Evolutionary conservation across 2,888 invertebrate genomes (phyloP), one percentile per base, ranked within the genome.

Genomic region (Plagiodera versicolora): DNA sequence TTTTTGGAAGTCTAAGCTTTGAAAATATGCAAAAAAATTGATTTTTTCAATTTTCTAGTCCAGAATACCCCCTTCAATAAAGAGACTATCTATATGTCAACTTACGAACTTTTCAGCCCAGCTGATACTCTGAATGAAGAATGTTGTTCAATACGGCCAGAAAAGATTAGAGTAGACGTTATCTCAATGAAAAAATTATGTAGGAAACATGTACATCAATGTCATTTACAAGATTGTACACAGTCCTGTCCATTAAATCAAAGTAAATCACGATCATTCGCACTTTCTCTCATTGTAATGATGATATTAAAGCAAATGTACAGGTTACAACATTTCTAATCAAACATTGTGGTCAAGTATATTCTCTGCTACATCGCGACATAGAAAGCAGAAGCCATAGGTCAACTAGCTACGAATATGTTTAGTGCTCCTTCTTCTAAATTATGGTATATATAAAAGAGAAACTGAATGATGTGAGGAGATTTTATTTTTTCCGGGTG

Each of bases 381-480:
- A 11, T 58, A 58, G 58, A 58, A 58, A 58, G 58, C 58, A 44
- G 46, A 45, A 44, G 44, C 39, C 49, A 57, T 50, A 49, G 49
- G 49, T 57, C 50, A 57, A 57, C 5, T 11, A 16, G 18, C 17
- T 17, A 14, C 6, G 10, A 28, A 58, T 50, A 8, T 16, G 14
- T 20, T 11, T 10, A 16, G 45, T 50, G 44, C 58, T 51, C 45
- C 16, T 50, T 58, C 32, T 58, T 28, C 44, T 32, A 47, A 44
- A 32, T 32, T 32, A 58, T 35, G 46, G 45, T 19, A 30, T 46
- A 52, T 45, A 32, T 52, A 58, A 51, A 58, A 58, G 58, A 58
- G 58, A 58, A 58, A 58, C 46, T 58, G 19, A 14, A 16, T 9
- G 19, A 24, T 24, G 6, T 24, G 6, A 24, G 6, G 24, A n/a